Conservation (phyloP, 2,888 invertebrate genomes). For the Ceramica pisi region DNA sequence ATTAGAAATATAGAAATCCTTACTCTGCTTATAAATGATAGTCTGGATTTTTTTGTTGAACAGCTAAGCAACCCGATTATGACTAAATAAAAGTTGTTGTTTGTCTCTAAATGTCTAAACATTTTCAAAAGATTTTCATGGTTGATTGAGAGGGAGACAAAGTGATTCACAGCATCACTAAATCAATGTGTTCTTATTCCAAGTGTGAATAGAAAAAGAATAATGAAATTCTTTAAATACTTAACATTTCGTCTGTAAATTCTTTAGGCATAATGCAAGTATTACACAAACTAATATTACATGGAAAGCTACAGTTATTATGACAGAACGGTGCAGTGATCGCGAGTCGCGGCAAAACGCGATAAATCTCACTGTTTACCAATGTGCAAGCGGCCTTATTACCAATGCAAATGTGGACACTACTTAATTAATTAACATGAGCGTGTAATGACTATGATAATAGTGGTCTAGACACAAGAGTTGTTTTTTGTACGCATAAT, state of each 20-base stretch:
- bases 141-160: not conserved
- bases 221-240: not conserved
- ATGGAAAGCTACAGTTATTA: not conserved
- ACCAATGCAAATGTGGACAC: slow-evolving; percentile 25
- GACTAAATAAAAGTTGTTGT: not conserved
- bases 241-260: not conserved
- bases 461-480: slow-evolving; percentile 17
- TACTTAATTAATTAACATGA: slow-evolving; percentile 28
- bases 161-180: not conserved
- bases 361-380: slow-evolving; percentile 39
- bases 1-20: too few relatives aligned
- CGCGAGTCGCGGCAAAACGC: slow-evolving; percentile 24
- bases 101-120: not conserved
- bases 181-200: not conserved
- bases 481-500: not conserved
- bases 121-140: not conserved
- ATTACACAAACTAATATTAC: not conserved
- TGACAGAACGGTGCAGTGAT: not conserved
- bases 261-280: not conserved
- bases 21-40: not conserved
- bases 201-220: not conserved
- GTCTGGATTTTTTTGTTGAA: not conserved
- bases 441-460: slow-evolving; percentile 30
- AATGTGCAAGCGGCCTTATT: slow-evolving; percentile 33
- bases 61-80: too few relatives aligned